Evolutionary conservation across 2,797 vertebrate species (phyloP).

Genomic region (Trachops cirrhosus): DNA sequence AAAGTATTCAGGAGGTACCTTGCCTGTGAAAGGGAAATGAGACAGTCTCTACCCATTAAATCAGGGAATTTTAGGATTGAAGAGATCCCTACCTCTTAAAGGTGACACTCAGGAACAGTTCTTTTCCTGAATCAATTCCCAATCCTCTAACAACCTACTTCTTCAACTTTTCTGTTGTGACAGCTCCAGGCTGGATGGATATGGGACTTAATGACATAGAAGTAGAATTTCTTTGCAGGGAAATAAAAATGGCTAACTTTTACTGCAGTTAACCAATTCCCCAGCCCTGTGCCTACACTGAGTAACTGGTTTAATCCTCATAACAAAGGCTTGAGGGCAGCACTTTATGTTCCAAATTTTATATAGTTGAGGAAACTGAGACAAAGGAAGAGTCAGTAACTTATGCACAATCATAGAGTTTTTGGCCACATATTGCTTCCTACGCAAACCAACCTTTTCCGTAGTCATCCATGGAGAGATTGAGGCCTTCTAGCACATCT

Average conservation of each 20-base stretch:
- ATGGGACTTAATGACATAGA: neutral
- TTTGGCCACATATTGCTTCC: neutral
- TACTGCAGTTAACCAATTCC: neutral
- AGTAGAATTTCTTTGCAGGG: neutral
- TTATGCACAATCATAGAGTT: neutral
- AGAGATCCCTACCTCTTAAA: slow-evolving; percentile 5
- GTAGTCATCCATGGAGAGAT: neutral
- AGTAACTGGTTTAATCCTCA: neutral
- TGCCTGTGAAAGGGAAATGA: neutral
- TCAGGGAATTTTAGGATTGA: neutral
- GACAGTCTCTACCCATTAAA: neutral
- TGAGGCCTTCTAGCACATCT: neutral
- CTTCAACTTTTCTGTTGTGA: neutral
- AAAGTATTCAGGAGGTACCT: neutral
- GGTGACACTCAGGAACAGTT: neutral
- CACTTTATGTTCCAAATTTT: neutral
- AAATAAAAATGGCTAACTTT: neutral
- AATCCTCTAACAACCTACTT: neutral
- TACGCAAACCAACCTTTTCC: neutral
- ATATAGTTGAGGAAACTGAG: neutral
- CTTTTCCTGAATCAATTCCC: neutral
- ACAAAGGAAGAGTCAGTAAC: neutral
- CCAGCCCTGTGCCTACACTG: neutral
- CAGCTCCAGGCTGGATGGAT: neutral
- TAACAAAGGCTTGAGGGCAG: neutral